These are phyloP conservation scores for Lophotis ruficrista DNA, from an alignment of 2,113 vertebrate species.

Conservation along the genomic window DNA sequence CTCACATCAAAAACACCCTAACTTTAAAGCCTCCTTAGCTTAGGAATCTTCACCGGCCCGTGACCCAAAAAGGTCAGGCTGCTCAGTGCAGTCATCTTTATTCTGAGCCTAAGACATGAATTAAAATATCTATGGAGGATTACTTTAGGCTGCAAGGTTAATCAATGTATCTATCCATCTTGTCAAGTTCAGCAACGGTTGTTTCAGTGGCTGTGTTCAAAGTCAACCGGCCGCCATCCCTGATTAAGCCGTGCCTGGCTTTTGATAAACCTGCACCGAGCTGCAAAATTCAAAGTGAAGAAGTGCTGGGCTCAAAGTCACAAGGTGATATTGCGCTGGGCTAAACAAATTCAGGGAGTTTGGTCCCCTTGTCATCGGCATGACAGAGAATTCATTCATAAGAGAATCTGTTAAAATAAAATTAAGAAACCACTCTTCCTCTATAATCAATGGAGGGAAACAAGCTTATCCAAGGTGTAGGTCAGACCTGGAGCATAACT, in stretches of 20 bases:
- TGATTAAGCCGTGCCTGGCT: not conserved
- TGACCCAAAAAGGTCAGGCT: not conserved
- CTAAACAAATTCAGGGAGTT: not conserved
- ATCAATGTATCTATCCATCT: constrained; percentile 46
- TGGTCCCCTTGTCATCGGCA: not conserved
- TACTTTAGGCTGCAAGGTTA: not conserved
- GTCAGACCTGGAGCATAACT: not conserved
- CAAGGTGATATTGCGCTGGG: not conserved
- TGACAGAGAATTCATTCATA: not conserved
- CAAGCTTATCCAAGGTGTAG: not conserved
- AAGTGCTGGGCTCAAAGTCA: constrained; percentile 26
- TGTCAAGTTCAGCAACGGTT: not conserved
- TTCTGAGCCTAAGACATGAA: not conserved
- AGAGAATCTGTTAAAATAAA: not conserved
- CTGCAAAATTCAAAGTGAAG: not conserved
- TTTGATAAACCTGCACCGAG: constrained; percentile 23
- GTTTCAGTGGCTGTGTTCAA: not conserved
- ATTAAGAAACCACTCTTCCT: not conserved
- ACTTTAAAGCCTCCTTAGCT: not conserved
- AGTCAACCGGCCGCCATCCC: not conserved
- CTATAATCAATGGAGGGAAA: not conserved
- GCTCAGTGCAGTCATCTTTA: not conserved
- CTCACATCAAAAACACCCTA: not conserved
- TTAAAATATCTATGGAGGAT: not conserved
- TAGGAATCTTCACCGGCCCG: not conserved